These are phyloP conservation scores for Hirudinaria manillensis DNA, from an alignment of 2,888 invertebrate genomes.

Conservation along the genomic window DNA sequence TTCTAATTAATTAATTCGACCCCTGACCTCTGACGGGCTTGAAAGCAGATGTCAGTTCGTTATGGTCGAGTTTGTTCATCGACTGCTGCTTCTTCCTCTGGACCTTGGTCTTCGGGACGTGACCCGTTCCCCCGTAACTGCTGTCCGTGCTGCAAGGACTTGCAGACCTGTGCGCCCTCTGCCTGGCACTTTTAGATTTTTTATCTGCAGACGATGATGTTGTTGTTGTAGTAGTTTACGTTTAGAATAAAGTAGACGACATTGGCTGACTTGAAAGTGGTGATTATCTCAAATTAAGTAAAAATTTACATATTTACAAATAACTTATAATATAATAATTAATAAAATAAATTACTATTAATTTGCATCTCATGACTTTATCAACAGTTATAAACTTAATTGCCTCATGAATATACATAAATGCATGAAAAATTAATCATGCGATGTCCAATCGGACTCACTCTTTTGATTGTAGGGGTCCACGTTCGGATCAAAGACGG, in stretches of 20 bases:
- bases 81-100: constrained; percentile 11
- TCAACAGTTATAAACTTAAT: not conserved
- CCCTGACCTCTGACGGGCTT: no score
- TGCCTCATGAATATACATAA: not conserved
- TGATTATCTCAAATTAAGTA: no score
- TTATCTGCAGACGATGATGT: not conserved
- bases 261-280: no score
- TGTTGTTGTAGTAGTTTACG: not conserved
- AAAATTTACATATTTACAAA: not conserved
- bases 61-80: not conserved
- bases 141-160: constrained; percentile 55
- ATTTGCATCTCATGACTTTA: not conserved
- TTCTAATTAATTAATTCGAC: no score
- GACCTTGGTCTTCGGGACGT: not conserved
- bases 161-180: constrained; percentile 44
- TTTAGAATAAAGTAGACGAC: not conserved
- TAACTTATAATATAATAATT: not conserved
- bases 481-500: not conserved
- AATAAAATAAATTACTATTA: not conserved
- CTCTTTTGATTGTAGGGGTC: not conserved
- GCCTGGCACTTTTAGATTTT: constrained; percentile 31
- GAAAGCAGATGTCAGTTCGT: not conserved
- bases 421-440: not conserved
- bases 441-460: not conserved
- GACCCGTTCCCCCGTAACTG: constrained; percentile 46